These are phyloP conservation scores for Teleogryllus occipitalis DNA, from an alignment of 1,140 invertebrate genomes.

Conservation along the genomic window DNA sequence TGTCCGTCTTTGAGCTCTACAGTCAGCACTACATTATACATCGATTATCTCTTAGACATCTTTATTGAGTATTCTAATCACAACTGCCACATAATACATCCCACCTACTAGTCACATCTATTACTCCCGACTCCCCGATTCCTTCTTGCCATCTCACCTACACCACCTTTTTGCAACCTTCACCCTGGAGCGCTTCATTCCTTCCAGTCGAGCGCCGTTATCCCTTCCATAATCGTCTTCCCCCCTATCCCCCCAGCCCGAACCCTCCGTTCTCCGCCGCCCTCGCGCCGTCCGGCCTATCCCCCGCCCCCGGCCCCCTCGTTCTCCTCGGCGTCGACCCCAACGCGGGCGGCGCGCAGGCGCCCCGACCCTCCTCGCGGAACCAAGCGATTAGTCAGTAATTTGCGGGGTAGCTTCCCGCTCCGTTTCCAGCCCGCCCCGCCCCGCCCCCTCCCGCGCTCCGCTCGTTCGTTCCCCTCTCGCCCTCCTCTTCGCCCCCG, in stretches of 20 bases:
- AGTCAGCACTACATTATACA: no score
- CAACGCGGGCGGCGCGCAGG: neutral
- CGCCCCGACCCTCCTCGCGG: constrained; percentile 3
- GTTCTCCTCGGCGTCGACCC: neutral
- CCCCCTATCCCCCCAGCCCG: neutral
- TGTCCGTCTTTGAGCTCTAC: no score
- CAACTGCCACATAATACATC: no score
- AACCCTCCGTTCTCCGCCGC: constrained; percentile 1
- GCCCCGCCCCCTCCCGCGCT: neutral
- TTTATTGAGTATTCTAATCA: no score
- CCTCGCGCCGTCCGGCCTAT: neutral
- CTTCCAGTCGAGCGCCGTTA: no score
- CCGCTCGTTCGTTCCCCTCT: neutral
- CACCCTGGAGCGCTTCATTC: neutral
- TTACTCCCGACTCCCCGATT: neutral
- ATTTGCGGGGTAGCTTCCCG: constrained; percentile 20
- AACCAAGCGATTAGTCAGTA: constrained; percentile 21
- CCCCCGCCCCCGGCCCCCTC: neutral
- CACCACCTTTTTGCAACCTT: neutral
- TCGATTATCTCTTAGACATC: no score
- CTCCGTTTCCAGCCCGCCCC: neutral
- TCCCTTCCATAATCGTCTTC: no score
- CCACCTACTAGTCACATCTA: no score
- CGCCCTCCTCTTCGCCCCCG: neutral
- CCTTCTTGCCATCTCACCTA: neutral